Percentiles rank a stretch among this genome's conserved stretches.
phyloP scores from a whole-genome alignment of 2,797 vertebrate genomes.

The Lithobates pipiens region DNA sequence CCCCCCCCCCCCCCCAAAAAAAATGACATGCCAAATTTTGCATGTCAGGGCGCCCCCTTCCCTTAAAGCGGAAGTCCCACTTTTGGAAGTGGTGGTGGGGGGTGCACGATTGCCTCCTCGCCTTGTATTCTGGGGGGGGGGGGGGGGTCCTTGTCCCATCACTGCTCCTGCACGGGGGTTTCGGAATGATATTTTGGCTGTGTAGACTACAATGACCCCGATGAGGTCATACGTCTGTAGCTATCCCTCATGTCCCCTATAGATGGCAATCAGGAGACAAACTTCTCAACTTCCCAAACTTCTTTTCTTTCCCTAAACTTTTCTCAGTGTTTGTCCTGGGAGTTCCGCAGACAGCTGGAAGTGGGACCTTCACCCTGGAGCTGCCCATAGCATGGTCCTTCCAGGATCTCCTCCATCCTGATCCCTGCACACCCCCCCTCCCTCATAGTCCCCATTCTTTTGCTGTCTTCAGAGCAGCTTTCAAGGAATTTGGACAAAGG shows the following conservation, averaged over 20 bases:
- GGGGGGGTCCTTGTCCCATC: too few species aligned
- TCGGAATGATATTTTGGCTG: neutral
- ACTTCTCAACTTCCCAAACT: constrained; percentile 29
- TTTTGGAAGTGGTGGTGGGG: too few species aligned
- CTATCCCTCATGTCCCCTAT: neutral
- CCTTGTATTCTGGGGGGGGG: too few species aligned
- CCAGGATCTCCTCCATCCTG: neutral
- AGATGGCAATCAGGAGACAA: constrained; percentile 45
- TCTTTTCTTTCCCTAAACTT: constrained; percentile 17
- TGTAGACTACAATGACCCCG: neutral
- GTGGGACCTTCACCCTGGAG: constrained; percentile 14
- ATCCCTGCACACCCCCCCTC: neutral
- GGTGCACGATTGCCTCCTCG: too few species aligned
- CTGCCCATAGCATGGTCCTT: constrained; percentile 8
- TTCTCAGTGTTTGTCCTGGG: neutral
- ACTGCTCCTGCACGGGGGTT: too few species aligned
- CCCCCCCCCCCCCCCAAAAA: too few species aligned
- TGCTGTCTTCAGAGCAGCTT: neutral
- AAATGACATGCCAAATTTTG: too few species aligned
- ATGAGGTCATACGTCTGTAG: neutral
- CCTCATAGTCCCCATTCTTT: too few species aligned
- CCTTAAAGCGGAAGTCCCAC: too few species aligned
- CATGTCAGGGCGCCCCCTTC: too few species aligned
- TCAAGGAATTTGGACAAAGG: constrained; percentile 36
- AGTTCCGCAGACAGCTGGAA: constrained; percentile 28